Evolutionary conservation across 1,140 invertebrate genomes (phyloP), one percentile per base, ranked within the genome.

Genomic region (Medauroidea extradentata): DNA sequence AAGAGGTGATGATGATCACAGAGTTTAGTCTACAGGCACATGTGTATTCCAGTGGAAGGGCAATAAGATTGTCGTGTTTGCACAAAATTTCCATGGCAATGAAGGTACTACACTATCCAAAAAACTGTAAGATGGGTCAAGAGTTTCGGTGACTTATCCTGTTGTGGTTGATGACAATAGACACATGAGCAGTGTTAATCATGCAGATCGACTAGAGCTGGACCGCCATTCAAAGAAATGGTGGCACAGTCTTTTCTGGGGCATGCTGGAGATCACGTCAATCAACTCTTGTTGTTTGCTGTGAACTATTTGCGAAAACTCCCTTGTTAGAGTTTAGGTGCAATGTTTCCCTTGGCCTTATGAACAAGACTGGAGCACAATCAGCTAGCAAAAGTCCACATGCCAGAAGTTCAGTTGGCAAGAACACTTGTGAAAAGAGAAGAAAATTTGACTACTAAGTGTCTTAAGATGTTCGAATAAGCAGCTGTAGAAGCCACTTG

Each of bases 311-410:
- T 59, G 51, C 2, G 34, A 46, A 53, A 56, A 59, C 48, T 18
- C 42, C 55, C 8, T 46, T 53, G 43, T 42, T 61, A 38, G 38
- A 59, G 41, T 61, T 58, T 34, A 49, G 55, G n/a, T 51, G 54
- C 18, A 39, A 18, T 64, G 66, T 59, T 62, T 67, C 60, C 62
- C 65, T 61, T 67, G 64, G 57, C 59, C 62, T 63, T 59, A 27
- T 63, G 59, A 34, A 34, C 29, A 34, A 34, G 11, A 34, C 11
- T 34, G 29, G 29, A 7, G 11, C 11, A 11, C 29, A 4, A 34
- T 7, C 29, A 7, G 29, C 29, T 7, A 11, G 29, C 29, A 34
- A 34, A 34, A 34, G 29, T 11, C 29, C 29, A 34, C 29, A 11
- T 7, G 29, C 4, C 5, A 34, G 29, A 34, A 34, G 11, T 11